A percentile compares a stretch with the other conserved stretches of the same genome.
Evolutionary conservation across 53 echinoderm and acorn worm species (phyloP).

Genomic region (Patiria pectinifera): DNA sequence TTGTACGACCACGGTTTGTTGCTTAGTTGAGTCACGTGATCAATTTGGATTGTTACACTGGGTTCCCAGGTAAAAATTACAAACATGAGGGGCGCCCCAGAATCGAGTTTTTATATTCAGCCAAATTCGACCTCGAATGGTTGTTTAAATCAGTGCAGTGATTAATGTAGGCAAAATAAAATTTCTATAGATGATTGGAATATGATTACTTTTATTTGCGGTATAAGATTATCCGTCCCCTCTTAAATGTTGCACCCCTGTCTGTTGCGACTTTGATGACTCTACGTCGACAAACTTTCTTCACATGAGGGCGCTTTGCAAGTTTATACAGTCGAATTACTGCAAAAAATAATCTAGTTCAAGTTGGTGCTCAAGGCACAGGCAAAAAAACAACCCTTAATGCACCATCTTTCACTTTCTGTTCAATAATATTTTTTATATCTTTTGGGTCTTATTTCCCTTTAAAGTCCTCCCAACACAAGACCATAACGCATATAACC

Average conservation of each 20-base stretch:
- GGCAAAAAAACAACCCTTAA: too few species aligned
- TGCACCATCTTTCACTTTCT: too few species aligned
- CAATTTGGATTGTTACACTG: constrained; percentile 28
- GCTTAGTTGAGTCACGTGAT: constrained; percentile 59
- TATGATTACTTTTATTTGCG: background rate
- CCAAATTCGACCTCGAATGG: background rate
- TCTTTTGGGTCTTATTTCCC: too few species aligned
- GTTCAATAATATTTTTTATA: too few species aligned
- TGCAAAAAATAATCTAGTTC: too few species aligned
- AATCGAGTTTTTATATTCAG: background rate
- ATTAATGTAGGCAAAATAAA: background rate
- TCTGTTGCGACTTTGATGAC: background rate
- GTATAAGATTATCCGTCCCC: background rate
- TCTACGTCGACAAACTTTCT: background rate
- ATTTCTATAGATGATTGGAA: background rate
- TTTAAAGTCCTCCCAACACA: too few species aligned
- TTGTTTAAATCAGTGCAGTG: background rate
- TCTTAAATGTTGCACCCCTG: background rate
- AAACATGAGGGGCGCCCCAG: background rate
- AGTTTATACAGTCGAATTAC: too few species aligned
- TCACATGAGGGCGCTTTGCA: constrained; percentile 2
- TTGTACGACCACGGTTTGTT: constrained; percentile 39
- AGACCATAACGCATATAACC: too few species aligned
- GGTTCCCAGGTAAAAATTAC: constrained; percentile 9
- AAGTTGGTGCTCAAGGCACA: too few species aligned